These are phyloP conservation scores for Penelope pileata DNA, from an alignment of 2,113 vertebrate genomes.

Conservation along the genomic window DNA sequence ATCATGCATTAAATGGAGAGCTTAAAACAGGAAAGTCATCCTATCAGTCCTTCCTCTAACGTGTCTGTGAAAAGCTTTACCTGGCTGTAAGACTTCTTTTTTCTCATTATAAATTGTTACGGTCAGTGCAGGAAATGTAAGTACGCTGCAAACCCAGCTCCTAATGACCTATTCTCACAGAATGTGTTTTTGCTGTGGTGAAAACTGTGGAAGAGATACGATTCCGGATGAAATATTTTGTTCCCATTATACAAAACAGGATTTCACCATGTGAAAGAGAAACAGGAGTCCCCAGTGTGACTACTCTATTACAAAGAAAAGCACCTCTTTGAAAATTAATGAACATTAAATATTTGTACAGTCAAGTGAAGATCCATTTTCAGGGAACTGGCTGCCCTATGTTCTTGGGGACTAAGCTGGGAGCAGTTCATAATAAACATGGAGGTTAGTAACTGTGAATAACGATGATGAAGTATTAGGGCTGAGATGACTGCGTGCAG, in stretches of 20 bases:
- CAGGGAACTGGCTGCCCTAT: background rate
- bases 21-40: background rate
- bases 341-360: conserved; percentile 67
- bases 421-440: conserved; percentile 48
- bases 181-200: conserved; percentile 17
- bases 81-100: conserved; percentile 11
- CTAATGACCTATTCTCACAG: conserved; percentile 38
- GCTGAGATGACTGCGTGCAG: background rate
- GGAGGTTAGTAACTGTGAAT: background rate
- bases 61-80: background rate
- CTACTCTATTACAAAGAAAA: conserved; percentile 54
- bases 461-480: conserved; percentile 4
- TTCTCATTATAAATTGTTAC: background rate
- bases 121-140: background rate
- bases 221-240: conserved; percentile 1
- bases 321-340: conserved; percentile 66
- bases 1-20: background rate
- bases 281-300: conserved; percentile 22
- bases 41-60: background rate
- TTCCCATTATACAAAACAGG: conserved; percentile 21
- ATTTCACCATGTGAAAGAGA: conserved; percentile 37
- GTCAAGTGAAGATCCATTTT: conserved; percentile 34
- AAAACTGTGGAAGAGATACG: background rate
- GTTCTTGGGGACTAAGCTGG: background rate
- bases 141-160: conserved; percentile 3